Conservation (phyloP, 2,888 invertebrate species). For the Drosophila eohydei region DNA sequence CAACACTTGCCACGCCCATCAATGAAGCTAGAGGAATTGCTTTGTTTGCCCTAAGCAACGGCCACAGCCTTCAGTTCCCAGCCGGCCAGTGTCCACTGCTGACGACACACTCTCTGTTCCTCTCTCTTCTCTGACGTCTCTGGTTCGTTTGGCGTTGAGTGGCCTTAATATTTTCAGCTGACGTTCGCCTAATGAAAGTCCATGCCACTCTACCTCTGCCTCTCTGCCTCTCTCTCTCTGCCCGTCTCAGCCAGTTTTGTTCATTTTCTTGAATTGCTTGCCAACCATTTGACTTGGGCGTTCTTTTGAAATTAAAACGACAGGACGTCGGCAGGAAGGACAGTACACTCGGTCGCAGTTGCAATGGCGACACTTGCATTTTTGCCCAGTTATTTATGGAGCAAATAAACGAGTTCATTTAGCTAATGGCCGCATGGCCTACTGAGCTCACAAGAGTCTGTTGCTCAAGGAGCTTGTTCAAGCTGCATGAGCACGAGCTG, state of each 20-base stretch:
- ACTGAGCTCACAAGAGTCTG: constrained; percentile 61
- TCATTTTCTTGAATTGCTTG: constrained; percentile 64
- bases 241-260: constrained; percentile 31
- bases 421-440: constrained; percentile 76
- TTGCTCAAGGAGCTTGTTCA: constrained; percentile 45
- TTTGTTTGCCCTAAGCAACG: constrained; percentile 45
- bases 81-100: constrained; percentile 22
- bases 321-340: constrained; percentile 1
- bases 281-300: constrained; percentile 43
- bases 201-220: constrained; percentile 6
- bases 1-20: constrained; percentile 49
- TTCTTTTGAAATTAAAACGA: constrained; percentile 54
- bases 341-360: constrained; percentile 3
- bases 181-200: constrained; percentile 69
- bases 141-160: constrained; percentile 45
- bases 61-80: neutral
- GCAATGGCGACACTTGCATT: constrained; percentile 64
- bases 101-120: neutral
- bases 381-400: constrained; percentile 73
- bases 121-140: neutral
- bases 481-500: constrained; percentile 11
- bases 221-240: neutral
- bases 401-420: constrained; percentile 79
- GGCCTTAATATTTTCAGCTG: constrained; percentile 75
- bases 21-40: constrained; percentile 39